Percentiles rank a stretch among this genome's conserved stretches.
Evolutionary conservation across 2,888 invertebrate genomes (phyloP).

Genomic region (Sphaeridia pumilis): DNA sequence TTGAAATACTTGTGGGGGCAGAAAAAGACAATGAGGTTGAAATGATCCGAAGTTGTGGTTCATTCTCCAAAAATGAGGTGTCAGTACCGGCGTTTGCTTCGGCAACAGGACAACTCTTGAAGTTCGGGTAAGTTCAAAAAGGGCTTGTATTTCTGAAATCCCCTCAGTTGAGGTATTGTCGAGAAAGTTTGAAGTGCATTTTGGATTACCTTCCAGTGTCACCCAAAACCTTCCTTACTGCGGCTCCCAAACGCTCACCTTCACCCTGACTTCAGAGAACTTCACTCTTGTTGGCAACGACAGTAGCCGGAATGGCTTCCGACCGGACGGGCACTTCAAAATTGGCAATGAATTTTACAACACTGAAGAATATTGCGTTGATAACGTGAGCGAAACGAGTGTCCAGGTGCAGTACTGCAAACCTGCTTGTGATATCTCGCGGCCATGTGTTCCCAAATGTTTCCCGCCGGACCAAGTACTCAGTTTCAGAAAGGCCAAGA

Average conservation of each 20-base stretch:
- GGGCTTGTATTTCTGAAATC: too few species aligned
- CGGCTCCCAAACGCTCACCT: neutral
- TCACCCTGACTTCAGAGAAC: neutral
- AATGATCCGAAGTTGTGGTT: too few species aligned
- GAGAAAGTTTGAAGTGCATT: too few species aligned
- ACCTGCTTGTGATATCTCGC: neutral
- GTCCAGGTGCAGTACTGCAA: slow-evolving; percentile 4
- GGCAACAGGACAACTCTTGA: too few species aligned
- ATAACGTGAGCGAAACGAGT: neutral
- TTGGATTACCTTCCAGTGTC: too few species aligned
- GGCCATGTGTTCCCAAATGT: slow-evolving; percentile 14
- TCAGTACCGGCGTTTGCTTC: too few species aligned
- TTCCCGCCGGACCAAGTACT: slow-evolving; percentile 5
- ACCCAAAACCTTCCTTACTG: neutral
- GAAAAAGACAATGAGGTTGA: too few species aligned
- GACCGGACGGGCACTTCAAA: slow-evolving; percentile 4
- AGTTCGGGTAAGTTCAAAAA: too few species aligned
- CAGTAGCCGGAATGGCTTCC: slow-evolving; percentile 2
- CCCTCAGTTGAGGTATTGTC: too few species aligned
- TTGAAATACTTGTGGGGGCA: too few species aligned
- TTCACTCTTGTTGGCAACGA: neutral
- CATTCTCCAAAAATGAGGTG: too few species aligned
- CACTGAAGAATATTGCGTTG: slow-evolving; percentile 12
- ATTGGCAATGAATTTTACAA: slow-evolving; percentile 1
- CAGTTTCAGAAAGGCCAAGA: neutral